Evolutionary conservation across 2,888 invertebrate species (phyloP).

Genomic region (Meiosimyza platycephala): DNA sequence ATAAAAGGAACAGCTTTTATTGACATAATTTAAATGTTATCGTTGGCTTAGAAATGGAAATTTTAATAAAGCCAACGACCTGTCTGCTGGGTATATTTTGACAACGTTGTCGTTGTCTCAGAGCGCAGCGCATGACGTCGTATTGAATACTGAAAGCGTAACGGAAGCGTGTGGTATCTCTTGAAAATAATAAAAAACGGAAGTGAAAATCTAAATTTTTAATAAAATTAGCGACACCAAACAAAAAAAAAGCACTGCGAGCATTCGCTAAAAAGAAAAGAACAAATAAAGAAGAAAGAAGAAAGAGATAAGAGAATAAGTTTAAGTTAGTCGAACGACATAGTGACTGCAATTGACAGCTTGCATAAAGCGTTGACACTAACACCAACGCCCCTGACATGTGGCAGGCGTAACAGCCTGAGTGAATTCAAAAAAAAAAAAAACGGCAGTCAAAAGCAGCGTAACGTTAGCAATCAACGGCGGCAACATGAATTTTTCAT

Average conservation of each 20-base stretch:
- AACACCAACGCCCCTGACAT: slow-evolving; percentile 5
- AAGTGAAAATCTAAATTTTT: slow-evolving; percentile 29
- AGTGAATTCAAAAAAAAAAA: neutral
- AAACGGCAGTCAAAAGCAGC: too few relatives aligned
- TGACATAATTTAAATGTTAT: slow-evolving; percentile 60
- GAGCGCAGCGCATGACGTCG: too few relatives aligned
- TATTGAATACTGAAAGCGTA: too few relatives aligned
- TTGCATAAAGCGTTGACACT: neutral
- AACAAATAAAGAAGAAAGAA: neutral
- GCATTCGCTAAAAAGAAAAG: neutral
- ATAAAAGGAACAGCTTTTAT: slow-evolving; percentile 37
- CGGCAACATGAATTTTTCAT: slow-evolving; percentile 35
- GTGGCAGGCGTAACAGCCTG: slow-evolving; percentile 2
- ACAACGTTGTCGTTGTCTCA: neutral
- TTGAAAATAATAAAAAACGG: neutral
- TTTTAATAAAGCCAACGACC: neutral
- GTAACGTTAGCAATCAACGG: too few relatives aligned
- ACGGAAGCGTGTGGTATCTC: neutral
- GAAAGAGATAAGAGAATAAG: neutral
- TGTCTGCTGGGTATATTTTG: neutral
- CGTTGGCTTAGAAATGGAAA: slow-evolving; percentile 50
- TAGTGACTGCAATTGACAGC: neutral
- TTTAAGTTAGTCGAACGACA: neutral
- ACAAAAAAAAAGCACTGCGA: neutral
- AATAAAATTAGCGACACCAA: neutral